Conservation (phyloP, 2,888 invertebrate species). For the Melanostoma mellinum region DNA sequence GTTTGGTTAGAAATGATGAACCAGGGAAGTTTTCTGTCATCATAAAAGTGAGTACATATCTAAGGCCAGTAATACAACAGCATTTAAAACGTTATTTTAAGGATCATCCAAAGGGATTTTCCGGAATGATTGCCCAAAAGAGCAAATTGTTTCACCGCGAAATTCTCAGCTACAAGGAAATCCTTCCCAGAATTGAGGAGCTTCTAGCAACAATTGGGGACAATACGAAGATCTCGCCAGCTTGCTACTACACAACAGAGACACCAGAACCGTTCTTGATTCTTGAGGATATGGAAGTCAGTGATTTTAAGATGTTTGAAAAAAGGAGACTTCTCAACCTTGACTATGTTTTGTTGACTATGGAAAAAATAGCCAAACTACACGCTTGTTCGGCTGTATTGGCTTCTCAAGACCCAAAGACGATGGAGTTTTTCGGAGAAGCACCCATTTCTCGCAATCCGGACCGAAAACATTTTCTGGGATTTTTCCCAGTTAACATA, state of each 20-base stretch:
- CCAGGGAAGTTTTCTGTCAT: conserved; percentile 79
- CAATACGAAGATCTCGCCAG: conserved; percentile 79
- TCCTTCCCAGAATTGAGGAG: conserved; percentile 78
- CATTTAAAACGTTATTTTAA: conserved; percentile 32
- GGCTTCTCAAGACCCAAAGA: conserved; percentile 76
- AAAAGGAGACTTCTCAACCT: conserved; percentile 83
- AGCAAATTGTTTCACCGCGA: conserved; percentile 81
- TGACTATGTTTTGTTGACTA: conserved; percentile 82
- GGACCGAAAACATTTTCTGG: conserved; percentile 79
- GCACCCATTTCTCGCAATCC: conserved; percentile 80
- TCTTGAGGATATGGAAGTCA: conserved; percentile 83
- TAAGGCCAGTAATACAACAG: neutral
- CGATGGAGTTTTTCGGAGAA: conserved; percentile 79
- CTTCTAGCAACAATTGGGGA: conserved; percentile 79
- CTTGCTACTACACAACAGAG: conserved; percentile 80
- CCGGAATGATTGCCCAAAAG: conserved; percentile 80
- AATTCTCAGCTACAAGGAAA: conserved; percentile 79
- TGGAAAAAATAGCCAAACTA: conserved; percentile 83
- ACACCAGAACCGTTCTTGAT: conserved; percentile 81
- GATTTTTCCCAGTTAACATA: conserved; percentile 80
- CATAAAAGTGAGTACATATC: conserved; percentile 77
- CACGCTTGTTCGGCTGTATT: conserved; percentile 83
- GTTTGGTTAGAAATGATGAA: conserved; percentile 77
- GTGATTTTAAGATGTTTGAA: conserved; percentile 84
- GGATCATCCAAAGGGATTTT: conserved; percentile 80